These are phyloP conservation scores for Umimayanthus chanpuru DNA, from an alignment of 92 coral and sea anemone species.

Conservation along the genomic window DNA sequence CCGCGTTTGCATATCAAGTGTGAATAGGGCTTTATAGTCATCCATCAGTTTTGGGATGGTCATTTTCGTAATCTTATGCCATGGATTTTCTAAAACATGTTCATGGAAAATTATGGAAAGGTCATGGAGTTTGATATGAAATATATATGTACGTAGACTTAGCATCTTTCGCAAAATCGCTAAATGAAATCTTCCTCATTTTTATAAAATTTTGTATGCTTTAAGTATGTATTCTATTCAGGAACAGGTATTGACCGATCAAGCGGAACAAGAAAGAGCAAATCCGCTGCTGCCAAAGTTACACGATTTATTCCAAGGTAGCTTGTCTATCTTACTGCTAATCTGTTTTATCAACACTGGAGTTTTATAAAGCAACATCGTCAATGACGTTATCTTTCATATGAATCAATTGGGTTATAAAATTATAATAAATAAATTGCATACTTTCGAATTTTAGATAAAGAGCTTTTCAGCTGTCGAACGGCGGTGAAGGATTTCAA, in stretches of 20 bases:
- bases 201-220: not conserved
- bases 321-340: not conserved
- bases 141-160: too few relatives aligned
- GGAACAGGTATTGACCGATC: constrained; percentile 79
- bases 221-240: constrained; percentile 11
- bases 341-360: not conserved
- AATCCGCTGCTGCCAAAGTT: constrained; percentile 80
- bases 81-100: too few relatives aligned
- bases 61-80: too few relatives aligned
- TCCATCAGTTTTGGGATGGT: too few relatives aligned
- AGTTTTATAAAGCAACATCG: not conserved
- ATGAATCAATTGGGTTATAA: not conserved
- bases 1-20: too few relatives aligned
- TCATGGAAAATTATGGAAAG: too few relatives aligned
- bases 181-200: too few relatives aligned
- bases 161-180: too few relatives aligned
- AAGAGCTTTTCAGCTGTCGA: constrained; percentile 77
- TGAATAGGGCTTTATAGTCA: too few relatives aligned
- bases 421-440: not conserved
- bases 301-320: constrained; percentile 75
- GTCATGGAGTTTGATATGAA: too few relatives aligned
- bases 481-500: constrained; percentile 84
- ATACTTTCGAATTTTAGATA: constrained; percentile 51
- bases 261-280: constrained; percentile 78
- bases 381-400: not conserved